Conservation (phyloP, 92 coral and sea anemone genomes). For the Palythoa heliodiscus region DNA sequence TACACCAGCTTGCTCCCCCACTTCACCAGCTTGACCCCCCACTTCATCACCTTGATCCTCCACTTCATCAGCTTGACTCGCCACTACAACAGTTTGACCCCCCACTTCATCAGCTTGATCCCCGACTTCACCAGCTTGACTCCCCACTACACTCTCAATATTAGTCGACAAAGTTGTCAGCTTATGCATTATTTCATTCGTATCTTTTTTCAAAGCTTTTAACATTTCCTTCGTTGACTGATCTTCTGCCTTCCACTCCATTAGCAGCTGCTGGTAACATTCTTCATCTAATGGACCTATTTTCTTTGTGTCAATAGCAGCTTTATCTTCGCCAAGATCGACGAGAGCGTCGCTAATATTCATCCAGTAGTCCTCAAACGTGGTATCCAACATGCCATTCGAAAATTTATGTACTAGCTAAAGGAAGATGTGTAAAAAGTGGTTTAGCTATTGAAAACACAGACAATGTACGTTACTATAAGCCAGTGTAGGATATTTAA, state of each 20-base stretch:
- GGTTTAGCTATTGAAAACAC: too few relatives aligned
- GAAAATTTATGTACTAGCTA: conserved; percentile 13
- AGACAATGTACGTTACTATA: too few relatives aligned
- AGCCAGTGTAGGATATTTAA: too few relatives aligned
- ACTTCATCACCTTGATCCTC: too few relatives aligned
- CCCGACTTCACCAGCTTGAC: too few relatives aligned
- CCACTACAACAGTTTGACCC: too few relatives aligned
- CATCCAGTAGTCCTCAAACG: conserved; percentile 58
- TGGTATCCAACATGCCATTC: conserved; percentile 28
- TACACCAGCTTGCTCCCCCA: too few relatives aligned
- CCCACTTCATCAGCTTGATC: too few relatives aligned
- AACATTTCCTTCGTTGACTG: conserved; percentile 2
- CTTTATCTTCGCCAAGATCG: conserved; percentile 48
- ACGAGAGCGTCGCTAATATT: conserved; percentile 53
- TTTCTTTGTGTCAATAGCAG: conserved; percentile 47
- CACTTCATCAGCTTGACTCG: too few relatives aligned
- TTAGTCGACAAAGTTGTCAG: not conserved
- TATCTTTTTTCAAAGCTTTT: conserved; percentile 6
- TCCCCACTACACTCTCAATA: too few relatives aligned
- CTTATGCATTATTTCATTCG: conserved; percentile 9
- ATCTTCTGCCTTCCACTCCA: conserved; percentile 28
- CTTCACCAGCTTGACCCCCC: too few relatives aligned
- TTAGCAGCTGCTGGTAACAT: not conserved
- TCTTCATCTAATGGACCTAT: conserved; percentile 38
- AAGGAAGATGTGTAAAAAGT: too few relatives aligned